Percentiles rank a stretch among this genome's conserved stretches.
phyloP scores from a whole-genome alignment of 2,113 vertebrate genomes.

The Ardeotis arabs region DNA sequence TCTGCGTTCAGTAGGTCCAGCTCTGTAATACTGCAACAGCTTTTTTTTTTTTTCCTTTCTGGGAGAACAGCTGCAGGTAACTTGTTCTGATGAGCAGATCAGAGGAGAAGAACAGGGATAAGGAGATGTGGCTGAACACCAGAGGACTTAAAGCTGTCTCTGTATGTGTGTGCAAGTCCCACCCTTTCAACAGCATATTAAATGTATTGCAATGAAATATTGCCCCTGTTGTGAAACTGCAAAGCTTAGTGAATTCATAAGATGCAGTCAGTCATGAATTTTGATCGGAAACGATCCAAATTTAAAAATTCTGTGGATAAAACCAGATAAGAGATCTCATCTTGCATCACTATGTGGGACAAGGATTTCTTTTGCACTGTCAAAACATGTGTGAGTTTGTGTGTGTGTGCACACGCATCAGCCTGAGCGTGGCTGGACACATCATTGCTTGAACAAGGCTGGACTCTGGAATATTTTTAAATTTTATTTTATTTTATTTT shows the following conservation, averaged over 20 bases:
- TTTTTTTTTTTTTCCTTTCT: not conserved
- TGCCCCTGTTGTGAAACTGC: not conserved
- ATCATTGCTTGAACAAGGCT: not conserved
- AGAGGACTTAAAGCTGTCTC: not conserved
- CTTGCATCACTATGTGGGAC: not conserved
- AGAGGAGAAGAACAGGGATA: not conserved
- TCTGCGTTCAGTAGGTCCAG: not conserved
- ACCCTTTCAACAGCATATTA: not conserved
- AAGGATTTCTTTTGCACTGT: not conserved
- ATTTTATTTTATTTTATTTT: not conserved
- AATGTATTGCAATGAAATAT: not conserved
- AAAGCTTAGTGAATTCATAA: not conserved
- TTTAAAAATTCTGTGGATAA: not conserved
- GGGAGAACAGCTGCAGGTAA: not conserved
- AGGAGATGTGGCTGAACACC: not conserved
- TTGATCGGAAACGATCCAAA: not conserved
- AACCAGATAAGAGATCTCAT: not conserved
- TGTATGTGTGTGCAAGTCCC: not conserved
- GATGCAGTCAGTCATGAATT: not conserved
- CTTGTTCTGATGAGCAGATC: not conserved
- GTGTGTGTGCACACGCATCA: not conserved
- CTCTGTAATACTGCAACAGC: not conserved
- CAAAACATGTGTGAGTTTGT: not conserved
- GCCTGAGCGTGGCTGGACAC: fast-evolving
- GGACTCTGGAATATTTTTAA: not conserved